These are phyloP conservation scores for Megalonaias nervosa DNA, from an alignment of 1,140 invertebrate species.

Conservation along the genomic window DNA sequence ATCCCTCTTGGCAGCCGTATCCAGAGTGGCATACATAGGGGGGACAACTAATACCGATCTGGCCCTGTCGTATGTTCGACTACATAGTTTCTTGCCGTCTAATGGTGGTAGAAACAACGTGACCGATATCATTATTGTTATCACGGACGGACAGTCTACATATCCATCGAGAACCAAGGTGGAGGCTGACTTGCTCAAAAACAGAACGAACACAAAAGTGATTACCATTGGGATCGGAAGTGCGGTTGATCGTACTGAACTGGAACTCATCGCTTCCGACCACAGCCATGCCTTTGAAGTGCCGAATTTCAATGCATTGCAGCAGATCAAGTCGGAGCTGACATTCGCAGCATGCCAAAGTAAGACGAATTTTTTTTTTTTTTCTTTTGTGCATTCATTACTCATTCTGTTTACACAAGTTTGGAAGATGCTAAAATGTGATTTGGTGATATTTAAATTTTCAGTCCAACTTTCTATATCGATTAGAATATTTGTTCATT, in stretches of 20 bases:
- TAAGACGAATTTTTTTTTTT: conserved; percentile 10
- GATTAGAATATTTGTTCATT: too few relatives aligned
- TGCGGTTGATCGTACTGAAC: conserved; percentile 30
- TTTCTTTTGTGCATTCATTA: too few relatives aligned
- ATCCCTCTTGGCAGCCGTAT: conserved; percentile 3
- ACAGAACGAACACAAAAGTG: conserved; percentile 27
- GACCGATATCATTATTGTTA: conserved; percentile 43
- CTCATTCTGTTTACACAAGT: too few relatives aligned
- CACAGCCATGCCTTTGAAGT: conserved; percentile 39
- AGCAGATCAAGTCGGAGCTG: conserved; percentile 44
- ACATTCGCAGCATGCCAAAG: conserved; percentile 45
- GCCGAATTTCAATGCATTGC: conserved; percentile 42
- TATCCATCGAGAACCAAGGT: conserved; percentile 17
- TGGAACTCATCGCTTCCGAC: conserved; percentile 45
- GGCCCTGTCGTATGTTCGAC: conserved; percentile 38
- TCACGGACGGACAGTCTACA: conserved; percentile 47
- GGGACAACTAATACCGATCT: conserved; percentile 42
- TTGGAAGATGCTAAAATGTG: too few relatives aligned
- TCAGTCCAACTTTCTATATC: too few relatives aligned
- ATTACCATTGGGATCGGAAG: conserved; percentile 12
- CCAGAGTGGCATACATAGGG: conserved; percentile 10
- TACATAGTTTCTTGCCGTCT: conserved; percentile 32
- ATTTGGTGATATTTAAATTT: too few relatives aligned
- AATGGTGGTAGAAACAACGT: conserved; percentile 27
- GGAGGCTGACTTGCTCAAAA: conserved; percentile 26